A percentile compares a stretch with the other conserved stretches of the same genome.
Evolutionary conservation across 2,888 invertebrate species (phyloP).

Genomic region (Listrodromus nycthemerus): DNA sequence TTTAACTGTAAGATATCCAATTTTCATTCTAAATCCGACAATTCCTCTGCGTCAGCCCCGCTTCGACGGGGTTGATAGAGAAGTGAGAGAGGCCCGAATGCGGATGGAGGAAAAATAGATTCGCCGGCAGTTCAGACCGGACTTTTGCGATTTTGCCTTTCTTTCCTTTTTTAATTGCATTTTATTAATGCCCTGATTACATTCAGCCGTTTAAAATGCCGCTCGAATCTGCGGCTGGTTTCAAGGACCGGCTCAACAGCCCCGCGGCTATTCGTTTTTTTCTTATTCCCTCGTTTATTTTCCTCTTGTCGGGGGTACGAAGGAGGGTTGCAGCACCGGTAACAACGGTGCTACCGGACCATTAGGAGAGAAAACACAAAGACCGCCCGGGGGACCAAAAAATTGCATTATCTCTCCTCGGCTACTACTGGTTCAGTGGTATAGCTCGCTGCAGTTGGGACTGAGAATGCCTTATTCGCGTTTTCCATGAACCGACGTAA

Average conservation of each 20-base stretch:
- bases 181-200: conserved; percentile 39
- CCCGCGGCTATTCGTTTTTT: background rate
- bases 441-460: conserved; percentile 9
- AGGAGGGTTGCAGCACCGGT: conserved; percentile 17
- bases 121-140: background rate
- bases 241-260: conserved; percentile 21
- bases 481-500: conserved; percentile 17
- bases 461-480: conserved; percentile 1
- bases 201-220: conserved; percentile 37
- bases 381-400: conserved; percentile 60
- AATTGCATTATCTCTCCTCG: conserved; percentile 60
- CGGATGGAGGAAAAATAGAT: background rate
- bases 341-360: conserved; percentile 45
- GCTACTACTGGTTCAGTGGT: background rate
- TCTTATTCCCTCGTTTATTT: conserved; percentile 4
- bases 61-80: background rate
- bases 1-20: conserved; percentile 42
- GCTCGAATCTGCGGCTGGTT: conserved; percentile 24
- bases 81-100: background rate
- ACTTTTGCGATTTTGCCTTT: conserved; percentile 15
- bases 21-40: conserved; percentile 50
- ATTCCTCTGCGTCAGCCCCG: conserved; percentile 13
- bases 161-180: conserved; percentile 34
- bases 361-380: conserved; percentile 67
- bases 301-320: conserved; percentile 19